Conservation (phyloP, 2,888 invertebrate genomes). For the Helleia helle region DNA sequence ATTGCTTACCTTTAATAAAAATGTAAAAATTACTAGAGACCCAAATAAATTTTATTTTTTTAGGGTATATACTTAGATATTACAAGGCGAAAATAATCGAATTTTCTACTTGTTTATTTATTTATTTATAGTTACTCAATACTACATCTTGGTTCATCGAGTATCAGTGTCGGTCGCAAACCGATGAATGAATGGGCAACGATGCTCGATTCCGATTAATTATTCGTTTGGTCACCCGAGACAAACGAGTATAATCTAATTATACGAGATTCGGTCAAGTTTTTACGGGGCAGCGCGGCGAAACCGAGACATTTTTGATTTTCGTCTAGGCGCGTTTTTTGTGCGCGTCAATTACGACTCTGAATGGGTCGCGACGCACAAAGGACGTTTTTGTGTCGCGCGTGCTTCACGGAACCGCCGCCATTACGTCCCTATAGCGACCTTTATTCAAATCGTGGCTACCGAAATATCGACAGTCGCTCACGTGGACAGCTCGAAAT, state of each 20-base stretch:
- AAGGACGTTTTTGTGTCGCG: conserved; percentile 37
- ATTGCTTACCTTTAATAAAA: too few species aligned
- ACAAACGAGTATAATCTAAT: conserved; percentile 51
- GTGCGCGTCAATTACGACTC: conserved; percentile 56
- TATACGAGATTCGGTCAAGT: conserved; percentile 45
- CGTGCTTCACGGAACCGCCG: conserved; percentile 48
- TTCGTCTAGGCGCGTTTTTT: conserved; percentile 57
- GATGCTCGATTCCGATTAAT: conserved; percentile 19
- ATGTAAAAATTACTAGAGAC: too few species aligned
- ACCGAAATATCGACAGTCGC: conserved; percentile 16
- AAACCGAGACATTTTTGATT: conserved; percentile 64
- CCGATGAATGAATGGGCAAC: conserved; percentile 10
- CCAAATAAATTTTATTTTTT: too few species aligned
- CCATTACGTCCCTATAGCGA: conserved; percentile 19
- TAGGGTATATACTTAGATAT: too few species aligned
- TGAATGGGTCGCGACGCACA: conserved; percentile 43
- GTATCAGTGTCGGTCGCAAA: too few species aligned
- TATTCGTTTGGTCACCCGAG: conserved; percentile 14
- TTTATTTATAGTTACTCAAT: too few species aligned
- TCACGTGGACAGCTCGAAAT: conserved; percentile 13
- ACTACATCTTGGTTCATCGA: too few species aligned
- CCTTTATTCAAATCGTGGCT: conserved; percentile 39
- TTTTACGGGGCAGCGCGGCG: conserved; percentile 40
- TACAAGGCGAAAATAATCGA: too few species aligned
- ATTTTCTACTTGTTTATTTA: too few species aligned